These are phyloP conservation scores for Morpho deidamia DNA, from an alignment of 2,888 invertebrate genomes.

Conservation along the genomic window DNA sequence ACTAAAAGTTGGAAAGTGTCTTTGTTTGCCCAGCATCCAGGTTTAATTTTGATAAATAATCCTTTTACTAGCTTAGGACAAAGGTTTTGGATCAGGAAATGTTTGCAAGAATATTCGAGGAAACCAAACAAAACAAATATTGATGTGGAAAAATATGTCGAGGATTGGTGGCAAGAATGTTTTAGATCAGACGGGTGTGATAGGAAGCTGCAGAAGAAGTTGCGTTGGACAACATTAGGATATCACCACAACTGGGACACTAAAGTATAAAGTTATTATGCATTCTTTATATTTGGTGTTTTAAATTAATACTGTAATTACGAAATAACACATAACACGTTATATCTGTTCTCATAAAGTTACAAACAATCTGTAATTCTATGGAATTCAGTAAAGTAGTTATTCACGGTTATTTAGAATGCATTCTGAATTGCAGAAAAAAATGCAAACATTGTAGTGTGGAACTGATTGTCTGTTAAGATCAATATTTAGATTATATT, in stretches of 20 bases:
- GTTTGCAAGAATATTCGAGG: conserved; percentile 86
- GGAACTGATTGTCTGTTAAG: too few species aligned
- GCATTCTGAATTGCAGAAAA: too few species aligned
- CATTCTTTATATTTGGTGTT: too few species aligned
- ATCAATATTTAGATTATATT: too few species aligned
- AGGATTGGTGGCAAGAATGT: conserved; percentile 83
- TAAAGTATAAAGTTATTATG: conserved; percentile 80
- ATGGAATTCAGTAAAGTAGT: too few species aligned
- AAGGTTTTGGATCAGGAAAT: conserved; percentile 89
- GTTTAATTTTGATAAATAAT: conserved; percentile 89
- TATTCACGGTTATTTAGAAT: too few species aligned
- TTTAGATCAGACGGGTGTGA: conserved; percentile 56
- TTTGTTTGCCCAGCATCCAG: conserved; percentile 79
- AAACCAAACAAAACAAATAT: conserved; percentile 86
- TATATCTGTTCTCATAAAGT: too few species aligned
- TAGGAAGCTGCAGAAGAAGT: conserved; percentile 55
- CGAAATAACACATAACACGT: too few species aligned
- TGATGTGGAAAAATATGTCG: conserved; percentile 63
- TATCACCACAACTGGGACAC: conserved; percentile 99
- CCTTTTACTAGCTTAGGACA: conserved; percentile 89
- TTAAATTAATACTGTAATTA: too few species aligned
- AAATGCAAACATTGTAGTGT: too few species aligned
- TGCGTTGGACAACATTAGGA: conserved; percentile 97
- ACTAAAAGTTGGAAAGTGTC: conserved; percentile 80
- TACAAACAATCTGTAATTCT: too few species aligned